Conservation (phyloP, 2,113 vertebrate species). For the Beaufortia kweichowensis region DNA sequence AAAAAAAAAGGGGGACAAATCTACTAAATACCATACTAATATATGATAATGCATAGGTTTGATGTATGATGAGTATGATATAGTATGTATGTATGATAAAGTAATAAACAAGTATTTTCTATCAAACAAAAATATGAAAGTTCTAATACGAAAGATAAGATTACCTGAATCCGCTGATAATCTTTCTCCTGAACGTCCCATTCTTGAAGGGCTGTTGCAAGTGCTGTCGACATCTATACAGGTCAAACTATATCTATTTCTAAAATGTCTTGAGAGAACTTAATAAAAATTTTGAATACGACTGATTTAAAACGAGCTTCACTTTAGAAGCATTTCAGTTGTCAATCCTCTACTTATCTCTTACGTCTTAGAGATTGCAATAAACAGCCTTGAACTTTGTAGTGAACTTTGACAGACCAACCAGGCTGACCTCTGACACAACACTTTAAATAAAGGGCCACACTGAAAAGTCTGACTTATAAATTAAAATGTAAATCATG, state of each 20-base stretch:
- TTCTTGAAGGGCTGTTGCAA: conserved; percentile 73
- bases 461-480: background rate
- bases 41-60: no score
- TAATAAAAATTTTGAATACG: background rate
- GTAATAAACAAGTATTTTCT: no score
- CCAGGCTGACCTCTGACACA: conserved; percentile 50
- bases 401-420: conserved; percentile 68
- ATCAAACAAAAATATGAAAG: no score
- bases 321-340: conserved; percentile 1
- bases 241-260: background rate
- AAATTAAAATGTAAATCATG: background rate
- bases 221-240: conserved; percentile 56
- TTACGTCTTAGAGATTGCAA: background rate
- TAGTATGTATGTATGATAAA: no score
- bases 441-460: background rate
- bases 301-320: background rate
- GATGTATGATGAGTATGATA: no score
- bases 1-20: no score
- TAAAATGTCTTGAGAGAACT: background rate
- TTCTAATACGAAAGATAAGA: conserved; percentile 19
- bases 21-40: background rate
- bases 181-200: conserved; percentile 85
- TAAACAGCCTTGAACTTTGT: conserved; percentile 50
- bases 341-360: background rate
- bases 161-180: conserved; percentile 85